Base-by-base conservation (phyloP, 2,113 vertebrate genomes). In the Gavialis gangeticus region DNA sequence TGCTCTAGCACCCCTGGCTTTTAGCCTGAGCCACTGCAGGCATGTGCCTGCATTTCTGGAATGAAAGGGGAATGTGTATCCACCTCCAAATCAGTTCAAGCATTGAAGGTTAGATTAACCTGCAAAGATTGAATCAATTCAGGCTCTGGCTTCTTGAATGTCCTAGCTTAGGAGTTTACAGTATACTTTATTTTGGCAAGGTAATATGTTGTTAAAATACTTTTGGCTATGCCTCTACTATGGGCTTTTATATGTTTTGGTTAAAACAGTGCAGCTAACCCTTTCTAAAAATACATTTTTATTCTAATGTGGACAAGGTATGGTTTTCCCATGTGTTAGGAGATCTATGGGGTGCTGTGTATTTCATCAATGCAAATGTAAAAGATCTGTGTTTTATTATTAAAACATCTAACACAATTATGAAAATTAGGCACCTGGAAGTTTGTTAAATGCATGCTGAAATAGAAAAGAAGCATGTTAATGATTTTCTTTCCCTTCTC, bases 361-460 rank as follows among this genome's bases (percentile, higher is more conserved):
- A 81, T 77, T 94, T 77, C 57, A 83, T 93, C 84, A 85, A n/a
- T 85, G 69, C 55, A 91, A 88, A 95, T 84, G 75, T 8, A 5
- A 82, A 89, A 64, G 80, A 92, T 87, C 87, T 79, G 34, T 89
- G 34, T 73, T 73, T 73, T 73, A 17, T 79, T 93, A 81, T 37
- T 84, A 89, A 92, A 94, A 95, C 75, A 91, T 79, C 27, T 79
- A 93, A 82, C 46, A 27, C 84, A 89, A 77, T 30, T 93, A 27
- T 22, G 1, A 90, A 95, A 97, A 85, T 88, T 64, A 75, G 30
- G 80, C 82, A 66, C 82, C 75, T 25, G 91, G 12, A 34, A 22
- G 19, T 73, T 75, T 91, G 78, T 94, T 95, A 94, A 94, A 88
- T 81, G 55, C 56, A 18, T 86, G n/a, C 64, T 87, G 73, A 89